Evolutionary conservation across 2,797 vertebrate genomes (phyloP), one percentile per base, ranked within the genome.

Genomic region (Alca torda): DNA sequence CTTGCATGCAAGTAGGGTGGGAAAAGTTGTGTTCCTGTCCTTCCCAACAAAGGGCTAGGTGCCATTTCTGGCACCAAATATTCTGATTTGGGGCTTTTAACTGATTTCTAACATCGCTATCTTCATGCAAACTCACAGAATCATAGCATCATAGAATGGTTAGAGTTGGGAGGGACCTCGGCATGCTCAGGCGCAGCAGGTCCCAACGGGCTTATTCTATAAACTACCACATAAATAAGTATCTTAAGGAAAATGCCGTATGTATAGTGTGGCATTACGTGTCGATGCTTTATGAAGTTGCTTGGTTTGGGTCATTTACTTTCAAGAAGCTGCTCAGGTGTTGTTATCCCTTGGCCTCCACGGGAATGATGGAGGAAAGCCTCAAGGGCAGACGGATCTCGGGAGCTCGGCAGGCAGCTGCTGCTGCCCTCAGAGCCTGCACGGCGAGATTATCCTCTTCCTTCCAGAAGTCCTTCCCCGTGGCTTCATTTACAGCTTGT

Each of bases 1-100:
- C 35, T 45, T 13, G 1, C 39, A 14, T 0, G 1, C 8, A 70
- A 41, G 56, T 6, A 10, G 0, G 0, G 16, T 18, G 24, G 56
- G 35, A 37, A 64, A 46, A 24, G 18, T 24, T 53, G 31, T 13
- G 16, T 23, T 64, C 35, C 50, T 45, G 15, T 28, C 59, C 57
- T 54, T 67, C 39, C 63, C 45, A n/a, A 18, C 5, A 26, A 31
- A 57, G 21, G 21, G 8, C 7, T 21, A 35, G 6, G 10, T 24
- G 28, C 2, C n/a, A 24, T 41, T 43, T 65, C 25, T 74, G n/a
- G n/a, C n/a, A n/a, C n/a, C n/a, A 83, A 31, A 13, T 5, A 10
- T 2, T 18, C 13, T 18, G 5, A 9, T 23, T 24, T 43, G 3
- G 37, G 43, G 14, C 6, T 70, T 85, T 41, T 13, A 26, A 75